phyloP scores from a whole-genome alignment of 2,113 vertebrate species.

The Phalacrocorax aristotelis region DNA sequence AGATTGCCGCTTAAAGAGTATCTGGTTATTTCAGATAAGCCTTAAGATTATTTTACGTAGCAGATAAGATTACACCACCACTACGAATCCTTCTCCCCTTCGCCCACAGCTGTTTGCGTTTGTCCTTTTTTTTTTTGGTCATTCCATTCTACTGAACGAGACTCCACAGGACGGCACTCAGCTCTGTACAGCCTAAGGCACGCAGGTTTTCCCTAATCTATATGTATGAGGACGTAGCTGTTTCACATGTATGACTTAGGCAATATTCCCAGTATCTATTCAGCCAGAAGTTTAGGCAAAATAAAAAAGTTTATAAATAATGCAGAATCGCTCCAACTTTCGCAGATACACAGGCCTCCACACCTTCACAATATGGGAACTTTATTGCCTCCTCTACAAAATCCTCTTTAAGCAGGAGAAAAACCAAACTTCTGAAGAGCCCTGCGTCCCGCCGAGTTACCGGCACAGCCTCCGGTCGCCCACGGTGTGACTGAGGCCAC shows the following conservation, averaged over 20 bases:
- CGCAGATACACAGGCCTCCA: background rate
- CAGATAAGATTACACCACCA: background rate
- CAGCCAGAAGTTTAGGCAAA: background rate
- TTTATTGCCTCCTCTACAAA: background rate
- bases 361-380: background rate
- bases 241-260: background rate
- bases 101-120: background rate
- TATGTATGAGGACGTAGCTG: rapidly evolving
- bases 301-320: rapidly evolving
- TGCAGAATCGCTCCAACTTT: background rate
- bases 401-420: rapidly evolving
- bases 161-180: background rate
- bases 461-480: too few species aligned
- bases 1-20: background rate
- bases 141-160: background rate
- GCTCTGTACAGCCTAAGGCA: background rate
- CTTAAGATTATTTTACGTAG: background rate
- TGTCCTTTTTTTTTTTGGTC: background rate
- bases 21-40: background rate
- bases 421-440: rapidly evolving
- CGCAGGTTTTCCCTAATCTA: rapidly evolving
- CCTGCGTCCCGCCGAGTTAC: too few species aligned
- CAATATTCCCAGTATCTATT: too few species aligned
- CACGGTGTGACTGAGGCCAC: too few species aligned
- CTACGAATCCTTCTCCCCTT: background rate